These are phyloP conservation scores for Pterois miles DNA, from an alignment of 2,797 vertebrate genomes.

Conservation along the genomic window DNA sequence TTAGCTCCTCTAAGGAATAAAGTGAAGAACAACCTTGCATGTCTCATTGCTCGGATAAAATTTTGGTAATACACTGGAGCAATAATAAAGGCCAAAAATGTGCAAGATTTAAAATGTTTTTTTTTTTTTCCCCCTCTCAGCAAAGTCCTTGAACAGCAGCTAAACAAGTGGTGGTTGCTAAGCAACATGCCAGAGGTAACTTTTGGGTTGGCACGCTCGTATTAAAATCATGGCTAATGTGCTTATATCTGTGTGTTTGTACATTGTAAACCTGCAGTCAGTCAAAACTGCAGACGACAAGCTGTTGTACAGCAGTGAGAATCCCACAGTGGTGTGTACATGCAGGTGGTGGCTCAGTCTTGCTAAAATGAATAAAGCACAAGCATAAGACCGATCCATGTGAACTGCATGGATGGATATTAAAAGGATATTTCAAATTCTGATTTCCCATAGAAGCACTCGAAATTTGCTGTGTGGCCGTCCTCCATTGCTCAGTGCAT, in stretches of 20 bases:
- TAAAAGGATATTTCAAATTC: constrained; percentile 62
- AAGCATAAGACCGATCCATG: background rate
- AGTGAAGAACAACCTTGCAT: constrained; percentile 7
- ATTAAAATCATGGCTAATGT: constrained; percentile 41
- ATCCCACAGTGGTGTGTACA: background rate
- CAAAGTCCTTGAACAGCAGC: constrained; percentile 51
- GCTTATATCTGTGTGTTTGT: constrained; percentile 31
- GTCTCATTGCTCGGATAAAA: constrained; percentile 18
- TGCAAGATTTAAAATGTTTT: constrained; percentile 36
- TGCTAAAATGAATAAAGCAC: constrained; percentile 16
- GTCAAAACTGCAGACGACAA: constrained; percentile 14
- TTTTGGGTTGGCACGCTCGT: constrained; percentile 39
- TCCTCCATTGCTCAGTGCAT: constrained; percentile 6
- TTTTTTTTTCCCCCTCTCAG: constrained; percentile 19
- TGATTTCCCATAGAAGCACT: constrained; percentile 26
- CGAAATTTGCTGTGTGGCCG: constrained; percentile 15
- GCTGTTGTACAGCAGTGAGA: constrained; percentile 35
- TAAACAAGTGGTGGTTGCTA: constrained; percentile 63
- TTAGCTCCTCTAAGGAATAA: constrained; percentile 12
- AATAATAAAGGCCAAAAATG: constrained; percentile 37
- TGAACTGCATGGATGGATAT: constrained; percentile 47
- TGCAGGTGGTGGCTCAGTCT: background rate
- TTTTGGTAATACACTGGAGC: constrained; percentile 32
- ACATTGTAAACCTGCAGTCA: constrained; percentile 32
- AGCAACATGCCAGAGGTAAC: constrained; percentile 45